Base-by-base conservation (phyloP, 2,113 vertebrate genomes). In the Amphiprion ocellaris region DNA sequence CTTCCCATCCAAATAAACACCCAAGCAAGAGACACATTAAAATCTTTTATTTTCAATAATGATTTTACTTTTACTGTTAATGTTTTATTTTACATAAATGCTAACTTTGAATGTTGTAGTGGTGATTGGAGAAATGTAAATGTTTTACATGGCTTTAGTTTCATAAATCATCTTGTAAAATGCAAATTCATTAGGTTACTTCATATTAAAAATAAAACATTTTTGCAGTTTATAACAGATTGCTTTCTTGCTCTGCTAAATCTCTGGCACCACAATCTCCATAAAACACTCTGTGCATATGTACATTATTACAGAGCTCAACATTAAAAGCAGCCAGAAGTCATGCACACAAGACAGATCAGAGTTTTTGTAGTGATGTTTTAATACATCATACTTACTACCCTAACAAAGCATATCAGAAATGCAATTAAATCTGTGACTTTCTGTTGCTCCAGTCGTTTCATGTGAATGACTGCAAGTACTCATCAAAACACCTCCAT, bases 1-100 rank as follows among this genome's bases (percentile, higher is more conserved):
- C 5, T n/a, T 74, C 24, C 54, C 14, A 58, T 76, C 30, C 60
- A 73, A 78, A 64, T 58, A 68, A 68, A 84, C 64, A 1, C 10
- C 33, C 23, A 11, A 23, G 52, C 41, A 69, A 79, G 23, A 80
- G 30, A 59, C 19, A 54, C 10, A 67, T 23, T 19, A 49, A 62
- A 33, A 15, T 66, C 17, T 33, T 52, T 52, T 58, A 46, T 50
- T 61, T 21, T 30, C 21, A 2, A 58, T 33, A 54, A 59, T 26
- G 15, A 33, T 46, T 4, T 63, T 37, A 66, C 10, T 63, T n/a
- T 44, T 1, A 30, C 5, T 16, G 11, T 24, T 2, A 4, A 28
- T n/a, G 21, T 21, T 67, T 30, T 6, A 41, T 17, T 56, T 23
- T 19, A 15, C 16, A 61, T 16, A 33, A 1, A 33, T 30, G 5